Base-by-base conservation (phyloP, 2,888 invertebrate species). In the Lasioglossum figueresi region DNA sequence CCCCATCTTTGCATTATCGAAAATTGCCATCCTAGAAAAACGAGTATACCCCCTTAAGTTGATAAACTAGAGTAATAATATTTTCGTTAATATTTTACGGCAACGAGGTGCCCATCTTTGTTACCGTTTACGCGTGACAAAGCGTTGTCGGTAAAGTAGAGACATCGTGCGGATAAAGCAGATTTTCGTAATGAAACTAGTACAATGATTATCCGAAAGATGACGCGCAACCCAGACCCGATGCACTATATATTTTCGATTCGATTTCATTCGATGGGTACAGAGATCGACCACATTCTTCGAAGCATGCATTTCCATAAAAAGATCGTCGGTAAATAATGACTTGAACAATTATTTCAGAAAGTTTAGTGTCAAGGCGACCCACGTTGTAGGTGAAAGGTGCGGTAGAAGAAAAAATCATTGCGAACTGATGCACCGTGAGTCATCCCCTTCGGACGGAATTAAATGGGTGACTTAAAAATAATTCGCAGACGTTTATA, bases 351-450 rank as follows among this genome's bases (percentile, higher is more conserved):
- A 89, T 80, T 84, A 82, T 87, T 79, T 71, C 85, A 78, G 75
- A 75, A 89, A 84, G 79, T 90, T 88, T 90, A 90, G 90, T 90
- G 90, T 90, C 90, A 90, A 90, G 90, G 90, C 77, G 79, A 78
- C 76, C 83, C 83, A 79, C 82, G 80, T 83, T 75, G 85, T 84
- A 82, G 86, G 88, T 86, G 89, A 90, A 90, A 89, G 89, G 84
- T 85, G 68, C 76, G 79, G 79, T 71, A 86, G 84, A 87, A 71
- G 83, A 70, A 76, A 80, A 45, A 82, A 90, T 37, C 73, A 56
- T 37, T 76, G 70, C 31, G 63, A 80, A 82, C 77, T 66, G 76
- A 79, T 79, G 80, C 74, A 77, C 45, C 56, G 66, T 87, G 87
- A 88, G 76, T 87, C 88, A 88, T 70, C 79, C 8, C 56, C 56